A percentile compares a stretch with the other conserved stretches of the same genome.
Conservation (phyloP, 2,888 invertebrate genomes). For the Cheilosia impressa region DNA sequence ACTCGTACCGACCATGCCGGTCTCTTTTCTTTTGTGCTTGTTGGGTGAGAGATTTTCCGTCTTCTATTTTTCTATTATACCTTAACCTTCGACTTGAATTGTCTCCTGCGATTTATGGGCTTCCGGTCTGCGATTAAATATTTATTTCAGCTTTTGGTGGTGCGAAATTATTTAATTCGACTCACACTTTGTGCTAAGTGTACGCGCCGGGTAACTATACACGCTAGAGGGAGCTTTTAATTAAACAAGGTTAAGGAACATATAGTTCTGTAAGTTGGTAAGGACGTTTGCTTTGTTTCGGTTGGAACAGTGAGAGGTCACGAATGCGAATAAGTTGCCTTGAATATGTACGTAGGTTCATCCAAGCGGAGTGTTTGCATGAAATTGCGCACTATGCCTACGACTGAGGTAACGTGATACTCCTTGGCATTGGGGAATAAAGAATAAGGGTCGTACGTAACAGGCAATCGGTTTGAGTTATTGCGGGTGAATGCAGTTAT, state of each 20-base stretch:
- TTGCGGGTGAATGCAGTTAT: constrained; percentile 46
- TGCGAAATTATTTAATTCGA: constrained; percentile 47
- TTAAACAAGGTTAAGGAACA: constrained; percentile 41
- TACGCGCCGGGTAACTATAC: not conserved
- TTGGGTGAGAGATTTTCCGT: constrained; percentile 20
- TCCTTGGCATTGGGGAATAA: constrained; percentile 42
- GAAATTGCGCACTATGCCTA: constrained; percentile 48
- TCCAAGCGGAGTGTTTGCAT: constrained; percentile 43
- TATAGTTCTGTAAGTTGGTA: not conserved
- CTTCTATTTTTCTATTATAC: constrained; percentile 50
- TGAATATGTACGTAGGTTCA: constrained; percentile 37
- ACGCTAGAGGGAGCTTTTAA: constrained; percentile 13
- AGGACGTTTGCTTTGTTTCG: constrained; percentile 20
- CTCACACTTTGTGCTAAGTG: constrained; percentile 10
- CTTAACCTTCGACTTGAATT: constrained; percentile 74
- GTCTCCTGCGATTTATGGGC: constrained; percentile 62
- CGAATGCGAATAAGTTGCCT: constrained; percentile 58
- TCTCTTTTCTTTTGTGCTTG: constrained; percentile 13
- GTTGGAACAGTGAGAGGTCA: constrained; percentile 53
- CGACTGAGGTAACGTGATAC: constrained; percentile 58
- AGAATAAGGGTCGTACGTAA: constrained; percentile 10
- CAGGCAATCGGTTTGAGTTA: constrained; percentile 57
- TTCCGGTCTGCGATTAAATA: constrained; percentile 64
- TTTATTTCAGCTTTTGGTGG: constrained; percentile 22
- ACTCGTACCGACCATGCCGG: not conserved